Conservation (phyloP, 2,888 invertebrate genomes). For the Scaptomyza polygonia region DNA sequence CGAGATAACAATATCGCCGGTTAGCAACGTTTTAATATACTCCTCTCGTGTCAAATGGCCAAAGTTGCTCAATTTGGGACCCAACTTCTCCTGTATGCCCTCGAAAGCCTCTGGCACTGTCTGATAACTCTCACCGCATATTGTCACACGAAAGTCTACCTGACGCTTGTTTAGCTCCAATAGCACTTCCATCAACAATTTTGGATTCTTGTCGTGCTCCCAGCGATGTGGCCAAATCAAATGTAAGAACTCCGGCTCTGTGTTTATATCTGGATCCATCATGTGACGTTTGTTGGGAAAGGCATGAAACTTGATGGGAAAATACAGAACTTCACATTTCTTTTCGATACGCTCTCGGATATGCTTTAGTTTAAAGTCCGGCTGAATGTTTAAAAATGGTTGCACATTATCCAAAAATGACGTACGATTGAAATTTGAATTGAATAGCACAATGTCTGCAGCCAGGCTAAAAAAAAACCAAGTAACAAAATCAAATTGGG, state of each 20-base stretch:
- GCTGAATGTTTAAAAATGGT: slow-evolving; percentile 87
- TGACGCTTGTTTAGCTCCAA: slow-evolving; percentile 85
- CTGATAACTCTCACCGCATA: slow-evolving; percentile 87
- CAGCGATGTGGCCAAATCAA: slow-evolving; percentile 91
- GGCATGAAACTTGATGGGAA: slow-evolving; percentile 86
- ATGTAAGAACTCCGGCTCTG: slow-evolving; percentile 83
- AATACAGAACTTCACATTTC: slow-evolving; percentile 88
- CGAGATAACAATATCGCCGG: slow-evolving; percentile 88
- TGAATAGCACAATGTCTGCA: slow-evolving; percentile 89
- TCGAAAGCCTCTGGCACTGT: slow-evolving; percentile 87
- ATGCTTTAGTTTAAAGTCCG: slow-evolving; percentile 87
- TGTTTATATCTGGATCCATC: slow-evolving; percentile 44
- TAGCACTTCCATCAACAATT: slow-evolving; percentile 86
- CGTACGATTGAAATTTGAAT: slow-evolving; percentile 88
- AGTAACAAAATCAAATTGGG: neutral
- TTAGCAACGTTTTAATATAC: slow-evolving; percentile 86
- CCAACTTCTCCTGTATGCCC: slow-evolving; percentile 85
- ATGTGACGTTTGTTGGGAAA: slow-evolving; percentile 82
- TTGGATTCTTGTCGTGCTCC: slow-evolving; percentile 91
- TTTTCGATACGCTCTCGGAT: slow-evolving; percentile 85
- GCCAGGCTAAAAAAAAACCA: slow-evolving; percentile 85
- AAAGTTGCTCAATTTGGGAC: slow-evolving; percentile 86
- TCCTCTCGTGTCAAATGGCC: slow-evolving; percentile 86
- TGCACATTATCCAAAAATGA: slow-evolving; percentile 88
- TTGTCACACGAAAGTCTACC: slow-evolving; percentile 86